Percentiles rank a stretch among this genome's conserved stretches.
phyloP scores from a whole-genome alignment of 2,888 invertebrate species.

The Microdon myrmicae region DNA sequence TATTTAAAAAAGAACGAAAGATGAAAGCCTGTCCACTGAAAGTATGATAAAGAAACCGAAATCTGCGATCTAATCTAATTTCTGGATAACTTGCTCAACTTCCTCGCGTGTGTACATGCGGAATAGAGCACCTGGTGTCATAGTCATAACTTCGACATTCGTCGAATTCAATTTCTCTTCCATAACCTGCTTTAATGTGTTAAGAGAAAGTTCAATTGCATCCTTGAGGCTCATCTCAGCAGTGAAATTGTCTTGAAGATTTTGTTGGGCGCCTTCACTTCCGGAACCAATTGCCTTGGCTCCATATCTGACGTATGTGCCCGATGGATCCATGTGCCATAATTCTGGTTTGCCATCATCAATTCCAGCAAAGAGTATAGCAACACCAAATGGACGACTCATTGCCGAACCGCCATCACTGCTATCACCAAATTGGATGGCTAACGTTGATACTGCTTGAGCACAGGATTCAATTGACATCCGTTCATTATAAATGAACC shows the following conservation, averaged over 20 bases:
- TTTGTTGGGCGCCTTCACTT: slow-evolving; percentile 98
- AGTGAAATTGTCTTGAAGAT: slow-evolving; percentile 78
- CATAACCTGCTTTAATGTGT: slow-evolving; percentile 99
- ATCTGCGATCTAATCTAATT: slow-evolving; percentile 78
- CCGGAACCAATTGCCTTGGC: slow-evolving; percentile 99
- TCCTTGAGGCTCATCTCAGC: slow-evolving; percentile 93
- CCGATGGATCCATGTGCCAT: slow-evolving; percentile 99
- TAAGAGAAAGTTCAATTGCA: slow-evolving; percentile 89
- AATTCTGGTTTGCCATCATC: slow-evolving; percentile 95
- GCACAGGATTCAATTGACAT: slow-evolving; percentile 98
- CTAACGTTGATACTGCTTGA: slow-evolving; percentile 97
- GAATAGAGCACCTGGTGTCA: slow-evolving; percentile 85
- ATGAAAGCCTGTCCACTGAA: too few species aligned
- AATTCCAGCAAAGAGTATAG: slow-evolving; percentile 92
- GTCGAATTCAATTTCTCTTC: slow-evolving; percentile 97
- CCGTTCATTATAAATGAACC: slow-evolving; percentile 96
- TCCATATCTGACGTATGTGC: slow-evolving; percentile 97
- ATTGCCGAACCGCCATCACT: slow-evolving; percentile 94
- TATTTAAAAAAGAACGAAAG: too few species aligned
- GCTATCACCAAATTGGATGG: slow-evolving; percentile 99
- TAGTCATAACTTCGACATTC: slow-evolving; percentile 97
- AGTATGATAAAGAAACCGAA: too few species aligned
- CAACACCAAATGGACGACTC: slow-evolving; percentile 99
- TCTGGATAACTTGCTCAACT: slow-evolving; percentile 87
- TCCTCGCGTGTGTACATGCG: slow-evolving; percentile 92